Percentiles rank a stretch among this genome's conserved stretches.
These are phyloP conservation scores for Nasonia longicornis DNA, from an alignment of 1,140 invertebrate species.

Conservation along the genomic window DNA sequence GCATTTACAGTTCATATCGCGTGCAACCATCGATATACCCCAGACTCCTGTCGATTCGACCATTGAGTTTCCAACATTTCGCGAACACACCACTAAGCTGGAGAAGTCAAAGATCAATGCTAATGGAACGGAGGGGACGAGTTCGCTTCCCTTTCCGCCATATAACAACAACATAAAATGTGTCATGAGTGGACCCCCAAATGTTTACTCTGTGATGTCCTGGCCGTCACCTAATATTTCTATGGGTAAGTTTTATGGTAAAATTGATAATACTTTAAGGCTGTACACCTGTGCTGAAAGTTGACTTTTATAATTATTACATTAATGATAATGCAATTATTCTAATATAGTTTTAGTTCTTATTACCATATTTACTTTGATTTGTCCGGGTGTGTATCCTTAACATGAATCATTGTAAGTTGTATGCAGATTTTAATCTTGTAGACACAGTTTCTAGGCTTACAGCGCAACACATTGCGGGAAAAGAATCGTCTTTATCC, in stretches of 20 bases:
- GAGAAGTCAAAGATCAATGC: conserved; percentile 61
- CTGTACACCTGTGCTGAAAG: conserved; percentile 2
- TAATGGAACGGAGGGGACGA: conserved; percentile 62
- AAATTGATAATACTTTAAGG: not conserved
- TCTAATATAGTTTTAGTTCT: not conserved
- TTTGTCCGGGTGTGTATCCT: not conserved
- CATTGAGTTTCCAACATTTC: conserved; percentile 62
- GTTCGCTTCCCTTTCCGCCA: conserved; percentile 59
- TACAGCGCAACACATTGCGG: conserved; percentile 56
- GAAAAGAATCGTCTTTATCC: conserved; percentile 56
- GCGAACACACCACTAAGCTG: conserved; percentile 58
- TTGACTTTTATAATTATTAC: not conserved
- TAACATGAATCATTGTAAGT: conserved; percentile 14
- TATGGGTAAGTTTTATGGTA: conserved; percentile 57
- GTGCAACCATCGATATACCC: conserved; percentile 67
- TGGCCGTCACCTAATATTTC: conserved; percentile 60
- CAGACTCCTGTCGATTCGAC: conserved; percentile 63
- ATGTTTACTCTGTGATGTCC: conserved; percentile 58
- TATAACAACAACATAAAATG: conserved; percentile 66
- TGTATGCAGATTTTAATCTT: conserved; percentile 33
- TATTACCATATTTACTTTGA: not conserved
- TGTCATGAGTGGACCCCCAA: conserved; percentile 56
- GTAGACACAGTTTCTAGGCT: conserved; percentile 58
- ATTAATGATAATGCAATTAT: not conserved
- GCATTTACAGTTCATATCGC: conserved; percentile 69